Conservation (phyloP, 2,113 vertebrate species). For the Phoxinus phoxinus region DNA sequence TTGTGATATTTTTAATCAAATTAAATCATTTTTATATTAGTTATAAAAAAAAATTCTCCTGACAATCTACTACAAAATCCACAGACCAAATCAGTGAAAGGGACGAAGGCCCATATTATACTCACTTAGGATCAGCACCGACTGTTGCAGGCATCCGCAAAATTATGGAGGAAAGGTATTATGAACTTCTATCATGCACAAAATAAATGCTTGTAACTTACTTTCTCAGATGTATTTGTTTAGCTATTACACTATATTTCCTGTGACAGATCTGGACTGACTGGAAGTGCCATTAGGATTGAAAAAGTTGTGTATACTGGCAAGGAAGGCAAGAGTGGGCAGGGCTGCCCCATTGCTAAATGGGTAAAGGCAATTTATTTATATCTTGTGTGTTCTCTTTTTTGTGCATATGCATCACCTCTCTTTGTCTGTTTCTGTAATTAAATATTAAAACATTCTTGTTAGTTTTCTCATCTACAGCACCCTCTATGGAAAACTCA, state of each 20-base stretch:
- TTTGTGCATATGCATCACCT: neutral
- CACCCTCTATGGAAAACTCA: constrained; percentile 16
- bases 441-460: neutral
- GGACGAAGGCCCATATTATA: constrained; percentile 99
- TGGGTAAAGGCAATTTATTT: constrained; percentile 83
- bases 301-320: constrained; percentile 96
- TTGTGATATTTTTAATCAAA: neutral
- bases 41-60: neutral
- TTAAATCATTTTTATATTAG: neutral
- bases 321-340: constrained; percentile 97
- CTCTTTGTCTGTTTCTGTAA: neutral
- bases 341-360: constrained; percentile 98
- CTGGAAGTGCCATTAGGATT: constrained; percentile 92
- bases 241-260: neutral
- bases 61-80: constrained; percentile 22
- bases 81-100: constrained; percentile 98
- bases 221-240: neutral
- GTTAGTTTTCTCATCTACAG: constrained; percentile 17
- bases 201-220: constrained; percentile 41
- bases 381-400: neutral
- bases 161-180: constrained; percentile 93
- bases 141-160: constrained; percentile 91
- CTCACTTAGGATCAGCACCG: constrained; percentile 94
- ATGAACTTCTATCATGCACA: constrained; percentile 69
- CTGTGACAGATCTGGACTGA: constrained; percentile 85